Percentiles rank a stretch among this genome's conserved stretches.
phyloP scores from a whole-genome alignment of 2,888 invertebrate species.

The Drosophila barbarae region DNA sequence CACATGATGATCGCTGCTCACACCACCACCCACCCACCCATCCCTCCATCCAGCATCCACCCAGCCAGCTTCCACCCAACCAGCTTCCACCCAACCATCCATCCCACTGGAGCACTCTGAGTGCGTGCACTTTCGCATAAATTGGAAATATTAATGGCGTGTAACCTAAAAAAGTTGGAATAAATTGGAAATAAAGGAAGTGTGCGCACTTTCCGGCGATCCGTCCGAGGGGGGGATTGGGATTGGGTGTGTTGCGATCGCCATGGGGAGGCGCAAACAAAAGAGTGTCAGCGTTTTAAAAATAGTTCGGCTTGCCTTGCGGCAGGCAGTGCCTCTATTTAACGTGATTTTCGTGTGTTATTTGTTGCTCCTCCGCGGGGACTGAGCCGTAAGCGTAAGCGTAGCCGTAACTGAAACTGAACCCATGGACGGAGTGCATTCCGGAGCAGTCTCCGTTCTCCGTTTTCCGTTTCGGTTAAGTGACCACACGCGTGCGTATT shows the following conservation, averaged over 20 bases:
- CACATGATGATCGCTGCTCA: conserved; percentile 8
- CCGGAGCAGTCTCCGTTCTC: conserved; percentile 19
- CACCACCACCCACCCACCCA: conserved; percentile 13
- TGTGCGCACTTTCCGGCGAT: conserved; percentile 50
- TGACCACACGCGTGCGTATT: conserved; percentile 57
- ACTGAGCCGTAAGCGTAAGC: conserved; percentile 32
- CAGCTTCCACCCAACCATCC: conserved; percentile 8
- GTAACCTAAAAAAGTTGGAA: conserved; percentile 67
- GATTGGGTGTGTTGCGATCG: conserved; percentile 27
- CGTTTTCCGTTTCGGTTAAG: conserved; percentile 45
- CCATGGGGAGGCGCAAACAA: conserved; percentile 55
- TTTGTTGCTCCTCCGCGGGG: conserved; percentile 27
- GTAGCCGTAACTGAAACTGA: conserved; percentile 23
- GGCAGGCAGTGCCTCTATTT: conserved; percentile 60
- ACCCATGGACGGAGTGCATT: conserved; percentile 56
- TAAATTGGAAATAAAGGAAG: conserved; percentile 62
- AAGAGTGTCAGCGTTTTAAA: conserved; percentile 71
- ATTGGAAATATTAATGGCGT: conserved; percentile 65
- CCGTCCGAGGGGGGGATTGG: background rate
- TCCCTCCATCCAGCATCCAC: background rate
- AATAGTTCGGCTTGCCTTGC: conserved; percentile 63
- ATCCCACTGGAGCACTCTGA: background rate
- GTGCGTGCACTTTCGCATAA: conserved; percentile 50
- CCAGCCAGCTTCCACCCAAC: background rate
- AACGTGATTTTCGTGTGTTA: conserved; percentile 47